Conservation (phyloP, 2,888 invertebrate species). For the Leptinotarsa tumamoca region DNA sequence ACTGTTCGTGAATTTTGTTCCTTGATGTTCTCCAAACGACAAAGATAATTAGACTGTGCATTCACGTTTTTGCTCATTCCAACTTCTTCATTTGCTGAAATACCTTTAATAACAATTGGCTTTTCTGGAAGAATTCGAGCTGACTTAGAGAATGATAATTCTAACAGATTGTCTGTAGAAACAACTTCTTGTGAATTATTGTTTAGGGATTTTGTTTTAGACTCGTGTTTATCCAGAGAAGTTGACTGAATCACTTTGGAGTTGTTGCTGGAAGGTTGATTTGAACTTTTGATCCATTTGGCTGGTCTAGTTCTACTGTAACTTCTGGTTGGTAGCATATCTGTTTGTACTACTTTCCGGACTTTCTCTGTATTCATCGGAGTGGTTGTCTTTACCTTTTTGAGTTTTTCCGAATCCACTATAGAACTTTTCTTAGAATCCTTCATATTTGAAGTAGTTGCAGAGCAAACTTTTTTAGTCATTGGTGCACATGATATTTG, state of each 20-base stretch:
- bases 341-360: background rate
- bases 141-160: background rate
- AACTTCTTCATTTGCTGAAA: no score
- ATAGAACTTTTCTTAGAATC: constrained; percentile 5
- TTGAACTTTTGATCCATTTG: constrained; percentile 21
- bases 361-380: constrained; percentile 5
- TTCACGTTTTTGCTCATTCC: background rate
- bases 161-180: constrained; percentile 22
- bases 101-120: no score
- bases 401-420: background rate
- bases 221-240: background rate
- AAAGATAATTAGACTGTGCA: no score
- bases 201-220: background rate
- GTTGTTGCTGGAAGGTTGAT: background rate
- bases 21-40: no score
- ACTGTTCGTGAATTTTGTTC: background rate
- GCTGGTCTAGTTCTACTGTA: constrained; percentile 20
- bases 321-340: constrained; percentile 21
- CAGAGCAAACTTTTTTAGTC: background rate
- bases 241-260: constrained; percentile 1
- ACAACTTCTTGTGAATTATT: constrained; percentile 5
- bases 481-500: background rate
- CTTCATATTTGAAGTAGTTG: background rate
- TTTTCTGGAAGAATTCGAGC: background rate
- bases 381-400: background rate